phyloP scores from a whole-genome alignment of 2,113 vertebrate species.

The Zosterops japonicus region DNA sequence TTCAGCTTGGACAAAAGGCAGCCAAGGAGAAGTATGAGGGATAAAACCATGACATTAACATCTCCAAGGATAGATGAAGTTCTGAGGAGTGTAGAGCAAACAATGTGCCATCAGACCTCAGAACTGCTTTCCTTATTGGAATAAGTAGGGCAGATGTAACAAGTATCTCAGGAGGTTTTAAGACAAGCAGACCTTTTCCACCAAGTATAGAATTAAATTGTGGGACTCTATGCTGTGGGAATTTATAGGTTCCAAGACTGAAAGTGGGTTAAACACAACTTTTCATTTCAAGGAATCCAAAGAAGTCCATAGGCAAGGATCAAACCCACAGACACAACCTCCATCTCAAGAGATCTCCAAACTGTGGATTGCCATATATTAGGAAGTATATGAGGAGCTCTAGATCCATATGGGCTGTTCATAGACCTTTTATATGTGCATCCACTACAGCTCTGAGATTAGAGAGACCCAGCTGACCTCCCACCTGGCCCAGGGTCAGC shows the following conservation, averaged over 20 bases:
- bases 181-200: not conserved
- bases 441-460: not conserved
- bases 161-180: not conserved
- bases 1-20: not conserved
- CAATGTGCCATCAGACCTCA: not conserved
- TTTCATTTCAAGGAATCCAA: not conserved
- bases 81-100: not conserved
- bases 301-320: not conserved
- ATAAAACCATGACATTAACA: not conserved
- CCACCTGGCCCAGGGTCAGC: not conserved
- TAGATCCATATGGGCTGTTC: rapidly evolving
- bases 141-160: not conserved
- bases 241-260: not conserved
- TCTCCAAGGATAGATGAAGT: not conserved
- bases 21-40: not conserved
- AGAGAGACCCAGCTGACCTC: not conserved
- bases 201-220: not conserved
- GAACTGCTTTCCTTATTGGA: not conserved
- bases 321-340: not conserved
- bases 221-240: not conserved
- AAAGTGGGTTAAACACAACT: not conserved
- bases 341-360: not conserved
- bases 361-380: not conserved
- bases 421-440: not conserved
- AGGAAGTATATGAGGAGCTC: not conserved